Evolutionary conservation across 1,140 invertebrate species (phyloP).

Genomic region (Myzus persicae): DNA sequence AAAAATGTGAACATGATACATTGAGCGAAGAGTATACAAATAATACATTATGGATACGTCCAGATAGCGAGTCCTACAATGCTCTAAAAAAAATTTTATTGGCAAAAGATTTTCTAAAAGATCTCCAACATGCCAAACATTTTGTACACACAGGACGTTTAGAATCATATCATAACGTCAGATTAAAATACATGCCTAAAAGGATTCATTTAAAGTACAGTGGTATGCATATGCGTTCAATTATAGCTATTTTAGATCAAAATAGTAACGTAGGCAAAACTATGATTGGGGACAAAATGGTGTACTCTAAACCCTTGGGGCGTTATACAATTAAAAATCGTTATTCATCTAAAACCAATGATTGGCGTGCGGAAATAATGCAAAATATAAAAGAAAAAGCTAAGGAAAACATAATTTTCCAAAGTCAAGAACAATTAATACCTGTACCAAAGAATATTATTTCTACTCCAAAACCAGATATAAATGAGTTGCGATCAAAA

Average conservation of each 20-base stretch:
- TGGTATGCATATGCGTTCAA: conserved; percentile 14
- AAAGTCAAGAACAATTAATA: neutral
- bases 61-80: too few relatives aligned
- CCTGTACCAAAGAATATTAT: neutral
- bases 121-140: too few relatives aligned
- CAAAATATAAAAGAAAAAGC: neutral
- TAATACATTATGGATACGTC: too few relatives aligned
- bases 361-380: neutral
- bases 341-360: neutral
- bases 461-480: neutral
- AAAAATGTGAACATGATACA: too few relatives aligned
- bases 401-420: neutral
- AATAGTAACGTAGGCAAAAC: neutral
- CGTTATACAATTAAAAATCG: neutral
- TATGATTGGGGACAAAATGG: neutral
- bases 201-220: conserved; percentile 12
- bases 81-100: too few relatives aligned
- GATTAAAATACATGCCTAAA: conserved; percentile 43
- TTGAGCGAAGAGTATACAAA: too few relatives aligned
- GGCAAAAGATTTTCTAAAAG: too few relatives aligned
- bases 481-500: neutral
- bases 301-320: neutral
- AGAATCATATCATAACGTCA: too few relatives aligned
- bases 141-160: too few relatives aligned
- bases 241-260: conserved; percentile 28